Conservation (phyloP, 2,797 vertebrate genomes). For the Helarctos malayanus region DNA sequence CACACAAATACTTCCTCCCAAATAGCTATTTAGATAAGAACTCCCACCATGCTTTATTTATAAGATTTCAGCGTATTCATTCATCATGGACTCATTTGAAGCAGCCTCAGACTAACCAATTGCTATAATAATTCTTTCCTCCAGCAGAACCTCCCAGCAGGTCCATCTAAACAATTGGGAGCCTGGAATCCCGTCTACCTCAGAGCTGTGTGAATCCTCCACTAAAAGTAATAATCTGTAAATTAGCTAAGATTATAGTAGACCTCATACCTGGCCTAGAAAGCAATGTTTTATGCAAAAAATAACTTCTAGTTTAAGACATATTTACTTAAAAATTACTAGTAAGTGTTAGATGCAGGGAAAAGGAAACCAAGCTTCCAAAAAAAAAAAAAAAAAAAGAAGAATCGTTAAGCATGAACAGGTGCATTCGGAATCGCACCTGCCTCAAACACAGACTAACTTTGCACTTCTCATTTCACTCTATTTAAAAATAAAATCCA, state of each 20-base stretch:
- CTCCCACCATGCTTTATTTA: conserved; percentile 57
- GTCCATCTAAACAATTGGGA: background rate
- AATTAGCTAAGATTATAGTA: conserved; percentile 35
- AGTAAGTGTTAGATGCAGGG: conserved; percentile 35
- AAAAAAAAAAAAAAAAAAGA: background rate
- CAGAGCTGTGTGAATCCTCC: conserved; percentile 43
- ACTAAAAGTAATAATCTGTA: conserved; percentile 73
- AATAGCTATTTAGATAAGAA: conserved; percentile 66
- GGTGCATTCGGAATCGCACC: background rate
- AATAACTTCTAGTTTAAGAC: conserved; percentile 53
- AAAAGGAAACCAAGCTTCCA: background rate
- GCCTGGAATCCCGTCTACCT: conserved; percentile 19
- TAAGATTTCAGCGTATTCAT: conserved; percentile 63
- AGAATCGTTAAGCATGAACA: conserved; percentile 29
- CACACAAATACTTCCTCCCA: background rate
- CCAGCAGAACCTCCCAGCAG: conserved; percentile 61
- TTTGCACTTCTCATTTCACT: background rate
- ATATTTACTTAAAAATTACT: conserved; percentile 66
- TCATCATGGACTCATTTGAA: conserved; percentile 64
- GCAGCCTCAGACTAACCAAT: background rate
- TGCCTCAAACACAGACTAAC: background rate
- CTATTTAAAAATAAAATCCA: background rate
- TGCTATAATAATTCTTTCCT: conserved; percentile 72
- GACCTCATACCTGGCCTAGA: background rate
- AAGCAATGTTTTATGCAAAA: conserved; percentile 2